Conservation (phyloP, 2,113 vertebrate genomes). For the Butorides virescens region DNA sequence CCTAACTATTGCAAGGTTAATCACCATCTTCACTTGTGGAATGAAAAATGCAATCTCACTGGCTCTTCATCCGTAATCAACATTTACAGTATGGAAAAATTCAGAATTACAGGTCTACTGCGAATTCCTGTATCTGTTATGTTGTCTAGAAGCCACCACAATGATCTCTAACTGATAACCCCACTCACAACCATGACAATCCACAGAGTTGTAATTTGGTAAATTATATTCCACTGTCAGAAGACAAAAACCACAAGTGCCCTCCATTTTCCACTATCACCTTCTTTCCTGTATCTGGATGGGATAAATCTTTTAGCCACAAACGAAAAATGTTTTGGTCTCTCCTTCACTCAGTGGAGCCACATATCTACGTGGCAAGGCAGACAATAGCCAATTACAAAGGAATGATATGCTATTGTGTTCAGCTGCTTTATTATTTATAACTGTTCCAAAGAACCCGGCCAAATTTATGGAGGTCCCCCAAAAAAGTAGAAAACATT, state of each 20-base stretch:
- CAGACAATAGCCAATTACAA: not conserved
- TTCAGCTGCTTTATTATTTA: not conserved
- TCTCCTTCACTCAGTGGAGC: not conserved
- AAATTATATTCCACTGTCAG: not conserved
- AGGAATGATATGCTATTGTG: not conserved
- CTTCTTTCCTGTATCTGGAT: not conserved
- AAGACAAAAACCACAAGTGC: not conserved
- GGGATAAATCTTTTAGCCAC: not conserved
- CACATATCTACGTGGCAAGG: not conserved
- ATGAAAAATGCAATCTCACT: not conserved
- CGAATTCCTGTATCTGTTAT: not conserved
- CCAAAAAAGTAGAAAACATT: not conserved
- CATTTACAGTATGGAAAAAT: not conserved
- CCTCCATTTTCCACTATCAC: not conserved
- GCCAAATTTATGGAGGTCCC: not conserved
- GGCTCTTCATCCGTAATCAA: not conserved
- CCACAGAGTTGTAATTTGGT: not conserved
- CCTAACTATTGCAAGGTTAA: not conserved
- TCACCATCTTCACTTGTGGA: not conserved
- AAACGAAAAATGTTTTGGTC: not conserved
- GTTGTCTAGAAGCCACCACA: not conserved
- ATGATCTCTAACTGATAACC: not conserved
- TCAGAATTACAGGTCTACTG: not conserved
- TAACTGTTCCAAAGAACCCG: not conserved
- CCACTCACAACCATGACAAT: not conserved